Base-by-base conservation (phyloP, 2,888 invertebrate genomes). In the Sminthurides aquaticus region DNA sequence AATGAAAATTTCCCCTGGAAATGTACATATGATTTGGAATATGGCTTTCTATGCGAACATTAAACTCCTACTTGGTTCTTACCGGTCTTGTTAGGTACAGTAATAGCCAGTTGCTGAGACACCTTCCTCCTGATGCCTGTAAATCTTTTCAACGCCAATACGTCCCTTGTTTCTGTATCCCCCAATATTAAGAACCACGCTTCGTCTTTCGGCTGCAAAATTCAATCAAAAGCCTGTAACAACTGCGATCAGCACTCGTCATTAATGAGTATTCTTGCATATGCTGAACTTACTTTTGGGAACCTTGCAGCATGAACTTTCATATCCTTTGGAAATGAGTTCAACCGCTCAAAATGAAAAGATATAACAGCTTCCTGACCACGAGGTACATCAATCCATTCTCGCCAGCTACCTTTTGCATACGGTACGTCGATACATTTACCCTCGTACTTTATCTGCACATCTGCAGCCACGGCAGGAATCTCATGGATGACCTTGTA, bases 111-210 rank as follows among this genome's bases (percentile, higher is more conserved):
- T 55, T 74, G 72, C 52, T 71, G 71, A 24, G 69, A 69, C 15
- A 66, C 56, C 24, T 69, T 68, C 43, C 67, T 65, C 60, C 64
- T 83, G 3, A 86, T 72, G 22, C 80, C 80, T 0, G 82, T 79
- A 0, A 88, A 81, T 59, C 96, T 81, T 78, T 93, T 94, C 76
- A 97, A 79, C 1, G 93, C 92, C 69, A 88, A 79, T 43, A 97
- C 81, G 75, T 94, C 90, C 26, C 84, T 83, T 1, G 81, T 80
- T 61, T 86, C 85, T 25, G 85, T 79, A 26, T 86, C 84, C 1
- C 95, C 96, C 8, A 98, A 80, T 0, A 93, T 84, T 1, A 95
- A 77, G 79, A 97, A 89, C 98, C 98, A 99, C 64, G 94, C 91
- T 78, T 97, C 97, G 77, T 91, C 91, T 80, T 97, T 98, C 2